Evolutionary conservation across 53 echinoderm and acorn worm species (phyloP), one percentile per base, ranked within the genome.

Genomic region (Paracentrotus lividus): DNA sequence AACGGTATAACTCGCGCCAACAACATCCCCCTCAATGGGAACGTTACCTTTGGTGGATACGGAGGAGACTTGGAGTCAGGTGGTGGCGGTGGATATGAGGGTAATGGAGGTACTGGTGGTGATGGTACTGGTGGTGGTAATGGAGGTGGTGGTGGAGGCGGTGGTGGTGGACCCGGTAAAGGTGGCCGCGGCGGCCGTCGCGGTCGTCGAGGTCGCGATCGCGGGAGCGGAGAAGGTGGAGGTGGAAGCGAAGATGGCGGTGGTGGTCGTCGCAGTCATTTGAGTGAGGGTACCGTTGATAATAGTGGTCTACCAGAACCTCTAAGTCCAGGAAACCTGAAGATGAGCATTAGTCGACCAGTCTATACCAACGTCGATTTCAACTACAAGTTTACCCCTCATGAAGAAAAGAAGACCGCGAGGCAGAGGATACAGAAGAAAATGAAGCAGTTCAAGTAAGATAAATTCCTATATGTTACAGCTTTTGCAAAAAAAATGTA

Each of bases 391-490:
- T 78, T 54, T 78, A 77, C 58, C 2, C 92, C 78, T 16, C 77
- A 77, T 92, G 33, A 92, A 58, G 92, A 92, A 24, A 4, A 24
- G 10, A 78, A 32, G n/a, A 77, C 78, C 21, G 51, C 77, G 2
- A 92, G 61, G 60, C 77, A 92, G 38, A 27, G 58, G 44, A 42
- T 92, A 40, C n/a, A 78, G 43, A 92, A 78, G 23, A 53, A 33
- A 44, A 56, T 92, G 56, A 36, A 92, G 40, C 92, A 92, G 33
- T 77, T 57, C 92, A 78, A 81, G 92, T 92, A 92, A 92, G 92
- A 21, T 51, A 12, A 51, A 51, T 51, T 8, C 6, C 12, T 51
- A 51, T 51, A 51, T 51, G 51, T 51, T 51, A 51, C 6, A 8
- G 51, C 51, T 8, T 51, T 51, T 51, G 12, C 51, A 51, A 51